Evolutionary conservation across 2,888 invertebrate species (phyloP).

Genomic region (Leptarthrus brevirostris): DNA sequence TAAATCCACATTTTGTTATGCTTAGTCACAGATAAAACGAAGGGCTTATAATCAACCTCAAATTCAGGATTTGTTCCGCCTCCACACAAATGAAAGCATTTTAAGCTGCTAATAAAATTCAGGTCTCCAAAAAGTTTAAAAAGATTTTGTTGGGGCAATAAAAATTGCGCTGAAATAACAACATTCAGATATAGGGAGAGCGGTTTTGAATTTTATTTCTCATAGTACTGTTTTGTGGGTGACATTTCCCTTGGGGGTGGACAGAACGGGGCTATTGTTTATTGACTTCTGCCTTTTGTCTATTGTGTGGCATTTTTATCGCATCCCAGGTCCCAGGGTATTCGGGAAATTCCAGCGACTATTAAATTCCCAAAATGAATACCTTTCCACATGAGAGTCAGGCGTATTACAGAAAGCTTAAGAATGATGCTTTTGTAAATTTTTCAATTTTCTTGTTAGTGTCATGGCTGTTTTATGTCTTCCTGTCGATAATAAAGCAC

Average conservation of each 20-base stretch:
- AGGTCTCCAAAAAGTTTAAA: conserved; percentile 11
- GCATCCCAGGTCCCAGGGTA: not conserved
- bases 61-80: not conserved
- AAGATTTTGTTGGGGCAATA: conserved; percentile 25
- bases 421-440: too few relatives aligned
- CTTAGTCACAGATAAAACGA: conserved; percentile 4
- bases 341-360: conserved; percentile 11
- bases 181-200: not conserved
- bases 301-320: conserved; percentile 24
- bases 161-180: conserved; percentile 34
- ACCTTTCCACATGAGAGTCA: not conserved
- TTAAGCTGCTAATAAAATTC: conserved; percentile 29
- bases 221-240: not conserved
- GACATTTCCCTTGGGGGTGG: not conserved
- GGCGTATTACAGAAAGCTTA: too few relatives aligned
- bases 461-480: too few relatives aligned
- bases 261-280: conserved; percentile 7
- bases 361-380: not conserved
- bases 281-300: conserved; percentile 33
- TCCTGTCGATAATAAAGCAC: too few relatives aligned
- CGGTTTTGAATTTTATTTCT: conserved; percentile 15
- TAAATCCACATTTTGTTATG: conserved; percentile 19
- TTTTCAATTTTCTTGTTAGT: too few relatives aligned
- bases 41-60: not conserved
- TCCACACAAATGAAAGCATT: not conserved